These are phyloP conservation scores for Epirrhoe alternata DNA, from an alignment of 2,888 invertebrate species.

Conservation along the genomic window DNA sequence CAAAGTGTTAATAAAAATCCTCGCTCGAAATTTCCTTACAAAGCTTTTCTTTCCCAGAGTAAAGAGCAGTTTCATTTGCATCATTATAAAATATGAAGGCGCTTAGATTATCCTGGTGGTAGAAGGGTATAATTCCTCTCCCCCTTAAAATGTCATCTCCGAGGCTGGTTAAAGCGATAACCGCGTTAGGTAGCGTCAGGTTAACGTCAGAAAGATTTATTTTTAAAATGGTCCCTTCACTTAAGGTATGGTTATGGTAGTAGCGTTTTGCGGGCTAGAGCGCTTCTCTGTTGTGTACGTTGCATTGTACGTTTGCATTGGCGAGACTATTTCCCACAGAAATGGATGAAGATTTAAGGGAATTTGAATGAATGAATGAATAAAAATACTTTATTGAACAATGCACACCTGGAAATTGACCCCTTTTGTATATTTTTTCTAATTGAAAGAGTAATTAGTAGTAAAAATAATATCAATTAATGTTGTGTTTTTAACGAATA, in stretches of 20 bases:
- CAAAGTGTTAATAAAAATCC: neutral
- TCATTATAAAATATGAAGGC: neutral
- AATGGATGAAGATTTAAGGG: too few relatives aligned
- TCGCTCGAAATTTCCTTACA: neutral
- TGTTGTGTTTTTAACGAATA: too few relatives aligned
- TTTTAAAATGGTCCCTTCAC: slow-evolving; percentile 44
- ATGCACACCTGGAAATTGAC: too few relatives aligned
- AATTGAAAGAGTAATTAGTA: too few relatives aligned
- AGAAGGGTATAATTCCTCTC: neutral
- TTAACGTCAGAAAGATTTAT: slow-evolving; percentile 40
- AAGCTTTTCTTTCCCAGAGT: neutral
- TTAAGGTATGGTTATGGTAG: slow-evolving; percentile 15
- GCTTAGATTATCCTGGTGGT: neutral
- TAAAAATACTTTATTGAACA: too few relatives aligned
- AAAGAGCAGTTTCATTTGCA: neutral
- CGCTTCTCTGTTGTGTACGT: neutral
- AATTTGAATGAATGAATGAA: too few relatives aligned
- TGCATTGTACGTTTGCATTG: neutral
- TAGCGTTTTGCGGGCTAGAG: slow-evolving; percentile 9
- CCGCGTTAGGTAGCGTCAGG: slow-evolving; percentile 40
- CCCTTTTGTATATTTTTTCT: too few relatives aligned
- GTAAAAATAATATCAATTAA: too few relatives aligned
- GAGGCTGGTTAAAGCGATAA: slow-evolving; percentile 30
- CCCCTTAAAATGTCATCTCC: slow-evolving; percentile 19
- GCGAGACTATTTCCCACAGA: too few relatives aligned